These are phyloP conservation scores for Hypotaenidia okinawae DNA, from an alignment of 2,797 vertebrate genomes.

Conservation along the genomic window DNA sequence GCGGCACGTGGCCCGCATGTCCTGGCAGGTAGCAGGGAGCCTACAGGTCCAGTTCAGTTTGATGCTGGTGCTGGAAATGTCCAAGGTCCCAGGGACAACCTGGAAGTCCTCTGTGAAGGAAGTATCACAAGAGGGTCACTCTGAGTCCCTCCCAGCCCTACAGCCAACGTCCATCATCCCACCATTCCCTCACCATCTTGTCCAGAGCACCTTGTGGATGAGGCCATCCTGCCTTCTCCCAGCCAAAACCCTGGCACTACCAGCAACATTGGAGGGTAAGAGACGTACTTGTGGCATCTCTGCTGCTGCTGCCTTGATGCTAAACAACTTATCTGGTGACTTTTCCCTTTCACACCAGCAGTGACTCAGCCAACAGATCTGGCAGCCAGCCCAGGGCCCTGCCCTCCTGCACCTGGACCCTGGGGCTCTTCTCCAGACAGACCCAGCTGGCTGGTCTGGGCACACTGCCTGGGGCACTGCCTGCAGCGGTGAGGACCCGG, in stretches of 20 bases:
- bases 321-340: too few relatives aligned
- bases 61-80: background rate
- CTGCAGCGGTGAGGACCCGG: background rate
- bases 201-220: background rate
- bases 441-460: background rate
- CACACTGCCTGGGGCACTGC: rapidly evolving
- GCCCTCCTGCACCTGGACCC: background rate
- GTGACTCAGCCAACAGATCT: background rate
- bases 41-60: background rate
- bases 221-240: background rate
- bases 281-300: background rate
- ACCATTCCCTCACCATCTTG: background rate
- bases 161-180: background rate
- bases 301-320: too few relatives aligned
- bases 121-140: background rate
- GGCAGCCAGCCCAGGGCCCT: background rate
- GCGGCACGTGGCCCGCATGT: background rate
- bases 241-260: background rate
- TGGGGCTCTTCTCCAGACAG: background rate
- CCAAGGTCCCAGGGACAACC: background rate
- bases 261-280: background rate
- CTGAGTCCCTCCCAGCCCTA: background rate
- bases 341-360: background rate
- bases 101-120: background rate
- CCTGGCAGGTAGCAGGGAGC: background rate